A percentile compares a stretch with the other conserved stretches of the same genome.
phyloP scores from a whole-genome alignment of 2,113 vertebrate species.

The Uria aalge region DNA sequence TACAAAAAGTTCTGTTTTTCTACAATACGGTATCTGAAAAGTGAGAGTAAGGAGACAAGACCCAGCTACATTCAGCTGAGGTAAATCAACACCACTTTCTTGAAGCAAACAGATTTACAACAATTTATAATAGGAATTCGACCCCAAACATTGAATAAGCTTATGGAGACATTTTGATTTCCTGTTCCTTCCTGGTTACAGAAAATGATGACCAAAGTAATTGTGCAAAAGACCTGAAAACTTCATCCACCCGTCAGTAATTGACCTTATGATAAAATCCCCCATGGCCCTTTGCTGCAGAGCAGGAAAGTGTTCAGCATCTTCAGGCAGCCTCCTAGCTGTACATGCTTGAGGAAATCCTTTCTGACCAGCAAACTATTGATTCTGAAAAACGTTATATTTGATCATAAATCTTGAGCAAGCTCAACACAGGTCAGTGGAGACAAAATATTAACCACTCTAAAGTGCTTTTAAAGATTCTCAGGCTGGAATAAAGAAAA shows the following conservation, averaged over 20 bases:
- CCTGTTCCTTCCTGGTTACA: not conserved
- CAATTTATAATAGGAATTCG: not conserved
- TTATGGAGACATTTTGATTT: not conserved
- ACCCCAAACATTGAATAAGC: not conserved
- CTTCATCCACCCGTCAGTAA: not conserved
- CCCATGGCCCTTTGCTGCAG: not conserved
- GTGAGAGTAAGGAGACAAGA: not conserved
- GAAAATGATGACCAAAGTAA: not conserved
- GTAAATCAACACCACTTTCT: not conserved
- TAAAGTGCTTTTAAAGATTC: slow-evolving; percentile 26
- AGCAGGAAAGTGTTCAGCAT: not conserved
- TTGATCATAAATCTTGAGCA: not conserved
- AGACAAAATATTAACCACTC: not conserved
- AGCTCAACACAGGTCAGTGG: not conserved
- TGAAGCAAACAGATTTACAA: not conserved
- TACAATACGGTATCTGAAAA: not conserved
- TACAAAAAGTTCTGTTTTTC: not conserved
- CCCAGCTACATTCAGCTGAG: not conserved
- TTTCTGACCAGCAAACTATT: not conserved
- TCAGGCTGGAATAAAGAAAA: not conserved
- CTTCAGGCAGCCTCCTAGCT: not conserved
- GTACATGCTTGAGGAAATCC: not conserved
- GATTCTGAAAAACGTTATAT: slow-evolving; percentile 2
- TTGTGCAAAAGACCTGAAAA: not conserved
- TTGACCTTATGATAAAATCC: not conserved